These are phyloP conservation scores for Coenonympha glycerion DNA, from an alignment of 2,888 invertebrate species.

Conservation along the genomic window DNA sequence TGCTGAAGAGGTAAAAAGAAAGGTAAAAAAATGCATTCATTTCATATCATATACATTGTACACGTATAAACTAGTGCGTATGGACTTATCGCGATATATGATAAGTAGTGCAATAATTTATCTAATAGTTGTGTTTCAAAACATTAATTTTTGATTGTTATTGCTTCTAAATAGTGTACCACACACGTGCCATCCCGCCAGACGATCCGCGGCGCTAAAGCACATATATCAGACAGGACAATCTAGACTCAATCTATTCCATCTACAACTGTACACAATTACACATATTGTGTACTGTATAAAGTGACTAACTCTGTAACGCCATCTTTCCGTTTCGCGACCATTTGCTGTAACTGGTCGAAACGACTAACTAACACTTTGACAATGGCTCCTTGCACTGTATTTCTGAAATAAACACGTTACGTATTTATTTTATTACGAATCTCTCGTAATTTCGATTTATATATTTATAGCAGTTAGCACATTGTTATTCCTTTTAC, in stretches of 20 bases:
- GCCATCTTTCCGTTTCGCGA: slow-evolving; percentile 20
- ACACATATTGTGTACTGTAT: slow-evolving; percentile 25
- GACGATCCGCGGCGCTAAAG: neutral
- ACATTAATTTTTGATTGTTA: no score
- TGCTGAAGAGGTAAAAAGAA: no score
- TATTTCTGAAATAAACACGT: slow-evolving; percentile 41
- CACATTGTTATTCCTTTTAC: slow-evolving; percentile 36
- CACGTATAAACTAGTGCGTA: no score
- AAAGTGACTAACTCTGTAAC: slow-evolving; percentile 37
- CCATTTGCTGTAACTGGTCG: slow-evolving; percentile 32
- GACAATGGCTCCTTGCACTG: slow-evolving; percentile 32
- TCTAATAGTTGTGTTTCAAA: no score
- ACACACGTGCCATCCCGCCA: slow-evolving; percentile 2
- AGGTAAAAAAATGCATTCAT: no score
- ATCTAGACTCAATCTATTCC: slow-evolving; percentile 7
- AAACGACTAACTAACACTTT: slow-evolving; percentile 40
- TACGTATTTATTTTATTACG: slow-evolving; percentile 22
- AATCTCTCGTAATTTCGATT: neutral
- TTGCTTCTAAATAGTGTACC: neutral
- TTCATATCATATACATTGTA: no score
- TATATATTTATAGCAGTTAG: slow-evolving; percentile 37
- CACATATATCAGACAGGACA: slow-evolving; percentile 1
- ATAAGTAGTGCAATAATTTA: no score
- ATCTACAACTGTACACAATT: slow-evolving; percentile 26
- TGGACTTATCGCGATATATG: no score